Evolutionary conservation across 2,797 vertebrate genomes (phyloP).

Genomic region (Ammospiza maritima): DNA sequence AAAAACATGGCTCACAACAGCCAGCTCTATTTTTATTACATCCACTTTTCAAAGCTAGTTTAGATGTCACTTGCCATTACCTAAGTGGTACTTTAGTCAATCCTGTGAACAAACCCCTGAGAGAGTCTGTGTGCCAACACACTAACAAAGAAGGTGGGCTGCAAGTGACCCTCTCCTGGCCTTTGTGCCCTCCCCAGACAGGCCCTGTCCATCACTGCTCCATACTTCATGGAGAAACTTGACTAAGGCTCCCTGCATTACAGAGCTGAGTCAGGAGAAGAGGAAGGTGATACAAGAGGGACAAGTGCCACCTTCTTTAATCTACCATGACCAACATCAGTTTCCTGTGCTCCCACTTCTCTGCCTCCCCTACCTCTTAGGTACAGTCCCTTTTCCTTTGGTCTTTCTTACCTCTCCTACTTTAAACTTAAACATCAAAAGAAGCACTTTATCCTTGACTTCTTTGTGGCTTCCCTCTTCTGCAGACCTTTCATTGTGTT

Average conservation of each 20-base stretch:
- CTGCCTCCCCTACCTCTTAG: background rate
- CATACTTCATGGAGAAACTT: background rate
- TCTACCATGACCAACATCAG: background rate
- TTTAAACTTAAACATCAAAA: background rate
- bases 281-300: background rate
- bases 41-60: background rate
- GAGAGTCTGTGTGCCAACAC: background rate
- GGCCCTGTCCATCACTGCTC: background rate
- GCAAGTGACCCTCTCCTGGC: background rate
- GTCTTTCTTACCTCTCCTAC: background rate
- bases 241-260: background rate
- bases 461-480: background rate
- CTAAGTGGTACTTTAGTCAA: background rate
- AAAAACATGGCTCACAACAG: background rate
- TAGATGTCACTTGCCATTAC: background rate
- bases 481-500: background rate
- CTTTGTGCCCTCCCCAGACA: background rate
- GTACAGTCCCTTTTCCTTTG: background rate
- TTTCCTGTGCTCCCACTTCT: background rate
- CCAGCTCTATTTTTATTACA: background rate
- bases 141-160: background rate
- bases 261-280: background rate
- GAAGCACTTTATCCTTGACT: background rate
- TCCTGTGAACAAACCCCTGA: background rate
- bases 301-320: background rate